Evolutionary conservation across 1,140 invertebrate species (phyloP).

Genomic region (Conopomorpha cramerella): DNA sequence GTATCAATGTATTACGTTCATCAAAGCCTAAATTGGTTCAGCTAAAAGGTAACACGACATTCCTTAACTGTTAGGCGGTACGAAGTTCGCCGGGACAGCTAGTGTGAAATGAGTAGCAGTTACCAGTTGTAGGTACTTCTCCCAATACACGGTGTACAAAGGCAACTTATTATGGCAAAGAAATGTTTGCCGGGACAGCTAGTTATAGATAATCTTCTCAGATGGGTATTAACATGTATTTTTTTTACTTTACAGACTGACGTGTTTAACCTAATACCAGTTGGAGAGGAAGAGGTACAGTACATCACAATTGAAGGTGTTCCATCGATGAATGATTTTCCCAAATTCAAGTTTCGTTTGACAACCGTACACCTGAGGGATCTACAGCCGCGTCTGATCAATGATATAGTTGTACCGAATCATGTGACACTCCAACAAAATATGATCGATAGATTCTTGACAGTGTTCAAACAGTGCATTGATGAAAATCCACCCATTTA

Average conservation of each 20-base stretch:
- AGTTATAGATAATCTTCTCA: too few relatives aligned
- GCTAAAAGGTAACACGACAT: too few relatives aligned
- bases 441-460: slow-evolving; percentile 81
- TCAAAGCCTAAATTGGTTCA: too few relatives aligned
- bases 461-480: slow-evolving; percentile 80
- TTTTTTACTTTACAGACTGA: slow-evolving; percentile 63
- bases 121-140: too few relatives aligned
- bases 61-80: too few relatives aligned
- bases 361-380: slow-evolving; percentile 80
- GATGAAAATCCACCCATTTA: slow-evolving; percentile 71
- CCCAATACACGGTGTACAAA: too few relatives aligned
- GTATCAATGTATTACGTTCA: too few relatives aligned
- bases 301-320: slow-evolving; percentile 83
- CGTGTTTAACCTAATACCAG: slow-evolving; percentile 68
- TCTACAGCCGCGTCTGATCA: slow-evolving; percentile 75
- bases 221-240: too few relatives aligned
- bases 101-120: too few relatives aligned
- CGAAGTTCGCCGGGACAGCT: too few relatives aligned
- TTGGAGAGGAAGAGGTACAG: slow-evolving; percentile 69
- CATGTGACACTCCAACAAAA: slow-evolving; percentile 81
- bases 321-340: slow-evolving; percentile 60
- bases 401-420: slow-evolving; percentile 74
- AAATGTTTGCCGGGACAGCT: too few relatives aligned
- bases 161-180: too few relatives aligned
- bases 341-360: slow-evolving; percentile 71